Percentiles rank a stretch among this genome's conserved stretches.
Conservation (phyloP, 2,113 vertebrate genomes). For the Fregata magnificens region DNA sequence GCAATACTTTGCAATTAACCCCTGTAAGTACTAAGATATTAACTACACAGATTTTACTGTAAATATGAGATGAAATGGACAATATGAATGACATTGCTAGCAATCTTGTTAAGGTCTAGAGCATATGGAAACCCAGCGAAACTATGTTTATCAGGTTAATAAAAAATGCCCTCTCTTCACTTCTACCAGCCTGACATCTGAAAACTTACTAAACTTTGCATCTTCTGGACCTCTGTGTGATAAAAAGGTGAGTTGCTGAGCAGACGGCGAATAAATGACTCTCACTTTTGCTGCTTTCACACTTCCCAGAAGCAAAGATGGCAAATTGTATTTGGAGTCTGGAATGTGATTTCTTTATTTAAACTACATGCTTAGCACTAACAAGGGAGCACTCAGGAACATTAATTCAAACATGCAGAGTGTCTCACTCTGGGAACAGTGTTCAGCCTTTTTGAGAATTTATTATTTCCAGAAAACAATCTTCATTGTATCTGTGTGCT, state of each 20-base stretch:
- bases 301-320: conserved; percentile 49
- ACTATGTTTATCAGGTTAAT: background rate
- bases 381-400: conserved; percentile 25
- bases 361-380: conserved; percentile 33
- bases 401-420: conserved; percentile 32
- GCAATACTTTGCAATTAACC: background rate
- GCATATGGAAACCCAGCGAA: background rate
- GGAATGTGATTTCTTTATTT: conserved; percentile 60
- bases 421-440: background rate
- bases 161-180: background rate
- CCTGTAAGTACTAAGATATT: background rate
- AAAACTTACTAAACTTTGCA: conserved; percentile 15
- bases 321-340: conserved; percentile 44
- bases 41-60: background rate
- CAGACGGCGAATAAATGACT: conserved; percentile 44
- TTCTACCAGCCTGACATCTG: background rate
- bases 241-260: conserved; percentile 38
- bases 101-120: background rate
- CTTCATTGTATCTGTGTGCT: background rate
- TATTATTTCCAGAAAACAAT: conserved; percentile 6
- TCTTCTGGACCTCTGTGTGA: conserved; percentile 2
- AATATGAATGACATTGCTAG: background rate
- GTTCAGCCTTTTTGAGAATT: conserved; percentile 5
- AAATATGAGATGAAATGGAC: background rate
- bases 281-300: conserved; percentile 56